Percentiles rank a stretch among this genome's conserved stretches.
These are phyloP conservation scores for Pica pica DNA, from an alignment of 2,113 vertebrate genomes.

Conservation along the genomic window DNA sequence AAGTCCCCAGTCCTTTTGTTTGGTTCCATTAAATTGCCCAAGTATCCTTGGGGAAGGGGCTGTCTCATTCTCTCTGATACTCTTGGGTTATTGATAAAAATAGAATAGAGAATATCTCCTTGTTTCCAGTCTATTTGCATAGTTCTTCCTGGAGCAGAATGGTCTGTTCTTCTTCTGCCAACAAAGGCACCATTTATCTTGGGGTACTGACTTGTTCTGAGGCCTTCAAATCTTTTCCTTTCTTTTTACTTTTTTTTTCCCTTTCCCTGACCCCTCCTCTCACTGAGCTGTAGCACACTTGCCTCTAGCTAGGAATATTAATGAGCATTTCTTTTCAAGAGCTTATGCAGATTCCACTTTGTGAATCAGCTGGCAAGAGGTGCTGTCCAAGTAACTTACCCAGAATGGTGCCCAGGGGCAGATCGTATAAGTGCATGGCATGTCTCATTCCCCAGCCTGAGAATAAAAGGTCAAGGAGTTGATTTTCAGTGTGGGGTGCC, in stretches of 20 bases:
- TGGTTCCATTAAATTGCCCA: background rate
- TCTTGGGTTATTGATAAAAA: slow-evolving; percentile 49
- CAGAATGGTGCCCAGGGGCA: slow-evolving; percentile 23
- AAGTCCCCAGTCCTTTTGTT: background rate
- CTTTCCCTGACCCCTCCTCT: slow-evolving; percentile 31
- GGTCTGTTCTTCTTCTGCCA: slow-evolving; percentile 7
- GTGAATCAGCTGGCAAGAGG: slow-evolving; percentile 49
- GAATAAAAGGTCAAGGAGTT: slow-evolving; percentile 51
- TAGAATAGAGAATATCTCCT: slow-evolving; percentile 48
- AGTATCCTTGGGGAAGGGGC: background rate
- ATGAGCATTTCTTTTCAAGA: slow-evolving; percentile 59
- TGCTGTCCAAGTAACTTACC: slow-evolving; percentile 50
- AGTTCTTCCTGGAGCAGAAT: slow-evolving; percentile 28
- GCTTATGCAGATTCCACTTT: slow-evolving; percentile 52
- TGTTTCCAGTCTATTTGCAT: slow-evolving; percentile 44
- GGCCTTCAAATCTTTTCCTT: slow-evolving; percentile 24
- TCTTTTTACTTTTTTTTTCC: background rate
- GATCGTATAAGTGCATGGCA: background rate
- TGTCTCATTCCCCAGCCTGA: slow-evolving; percentile 3
- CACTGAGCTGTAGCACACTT: slow-evolving; percentile 45
- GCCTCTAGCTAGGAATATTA: slow-evolving; percentile 64
- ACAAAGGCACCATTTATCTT: slow-evolving; percentile 58
- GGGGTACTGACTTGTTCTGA: slow-evolving; percentile 30
- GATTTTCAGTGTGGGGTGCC: background rate
- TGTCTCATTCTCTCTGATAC: background rate